Percentiles rank a stretch among this genome's conserved stretches.
Evolutionary conservation across 2,797 vertebrate genomes (phyloP).

Genomic region (Vireo griseus): DNA sequence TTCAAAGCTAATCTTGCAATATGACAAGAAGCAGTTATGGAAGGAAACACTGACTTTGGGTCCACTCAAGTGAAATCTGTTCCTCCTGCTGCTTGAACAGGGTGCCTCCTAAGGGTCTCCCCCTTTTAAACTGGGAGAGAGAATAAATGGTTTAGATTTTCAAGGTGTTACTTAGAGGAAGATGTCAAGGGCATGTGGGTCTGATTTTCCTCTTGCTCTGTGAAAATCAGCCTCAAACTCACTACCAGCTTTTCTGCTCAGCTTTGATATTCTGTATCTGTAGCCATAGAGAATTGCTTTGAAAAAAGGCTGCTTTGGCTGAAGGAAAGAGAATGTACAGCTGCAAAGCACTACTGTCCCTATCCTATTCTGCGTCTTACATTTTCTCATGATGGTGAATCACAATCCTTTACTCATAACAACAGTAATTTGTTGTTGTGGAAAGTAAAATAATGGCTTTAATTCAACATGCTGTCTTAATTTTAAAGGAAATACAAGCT

Average conservation of each 20-base stretch:
- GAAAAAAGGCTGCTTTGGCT: neutral
- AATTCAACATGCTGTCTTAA: neutral
- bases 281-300: neutral
- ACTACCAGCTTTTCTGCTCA: neutral
- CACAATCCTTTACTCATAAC: neutral
- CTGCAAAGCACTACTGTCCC: neutral
- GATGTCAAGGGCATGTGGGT: neutral
- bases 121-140: neutral
- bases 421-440: neutral
- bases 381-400: neutral
- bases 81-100: neutral
- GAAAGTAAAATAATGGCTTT: neutral
- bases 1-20: slow-evolving; percentile 7
- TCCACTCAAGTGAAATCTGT: neutral
- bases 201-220: neutral
- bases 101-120: neutral
- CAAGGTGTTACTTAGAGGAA: neutral
- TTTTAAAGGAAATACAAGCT: neutral
- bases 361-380: neutral
- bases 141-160: neutral
- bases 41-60: neutral
- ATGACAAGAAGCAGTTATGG: neutral
- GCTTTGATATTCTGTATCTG: neutral
- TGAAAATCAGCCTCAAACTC: neutral
- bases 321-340: neutral